Percentiles rank a stretch among this genome's conserved stretches.
Evolutionary conservation across 2,113 vertebrate genomes (phyloP).

Genomic region (Heteronetta atricapilla): DNA sequence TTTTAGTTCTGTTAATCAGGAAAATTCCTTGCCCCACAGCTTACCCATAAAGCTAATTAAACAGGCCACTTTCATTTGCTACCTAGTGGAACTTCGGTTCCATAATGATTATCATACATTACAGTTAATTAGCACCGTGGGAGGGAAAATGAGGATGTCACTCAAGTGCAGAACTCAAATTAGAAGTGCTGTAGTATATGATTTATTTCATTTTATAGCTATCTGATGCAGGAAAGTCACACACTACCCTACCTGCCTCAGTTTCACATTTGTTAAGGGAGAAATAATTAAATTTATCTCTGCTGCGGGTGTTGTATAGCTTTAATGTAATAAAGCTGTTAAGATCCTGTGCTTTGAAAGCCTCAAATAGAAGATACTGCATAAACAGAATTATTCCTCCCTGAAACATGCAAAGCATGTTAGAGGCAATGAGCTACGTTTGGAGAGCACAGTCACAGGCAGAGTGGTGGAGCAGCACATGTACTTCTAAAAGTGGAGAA

Average conservation of each 20-base stretch:
- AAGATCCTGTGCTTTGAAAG: conserved; percentile 27
- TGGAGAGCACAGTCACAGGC: not conserved
- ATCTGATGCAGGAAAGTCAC: conserved; percentile 12
- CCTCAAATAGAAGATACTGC: not conserved
- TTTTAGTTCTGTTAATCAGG: conserved; percentile 60
- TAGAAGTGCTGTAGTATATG: not conserved
- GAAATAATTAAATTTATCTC: conserved; percentile 20
- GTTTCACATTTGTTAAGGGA: not conserved
- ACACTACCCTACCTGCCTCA: not conserved
- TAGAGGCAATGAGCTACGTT: not conserved
- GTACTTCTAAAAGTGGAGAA: not conserved
- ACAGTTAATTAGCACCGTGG: conserved; percentile 46
- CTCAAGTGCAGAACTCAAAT: conserved; percentile 24
- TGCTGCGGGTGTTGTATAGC: not conserved
- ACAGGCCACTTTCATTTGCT: conserved; percentile 36
- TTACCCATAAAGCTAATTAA: conserved; percentile 42
- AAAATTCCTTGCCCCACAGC: conserved; percentile 37
- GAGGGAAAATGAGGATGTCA: conserved; percentile 27
- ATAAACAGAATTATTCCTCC: not conserved
- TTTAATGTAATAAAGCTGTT: not conserved
- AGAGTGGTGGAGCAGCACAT: not conserved
- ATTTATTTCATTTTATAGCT: conserved; percentile 3
- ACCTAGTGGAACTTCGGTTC: conserved; percentile 34
- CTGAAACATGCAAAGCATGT: not conserved
- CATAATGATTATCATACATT: conserved; percentile 42